Base-by-base conservation (phyloP, 1,140 invertebrate genomes). In the Nylanderia fulva region DNA sequence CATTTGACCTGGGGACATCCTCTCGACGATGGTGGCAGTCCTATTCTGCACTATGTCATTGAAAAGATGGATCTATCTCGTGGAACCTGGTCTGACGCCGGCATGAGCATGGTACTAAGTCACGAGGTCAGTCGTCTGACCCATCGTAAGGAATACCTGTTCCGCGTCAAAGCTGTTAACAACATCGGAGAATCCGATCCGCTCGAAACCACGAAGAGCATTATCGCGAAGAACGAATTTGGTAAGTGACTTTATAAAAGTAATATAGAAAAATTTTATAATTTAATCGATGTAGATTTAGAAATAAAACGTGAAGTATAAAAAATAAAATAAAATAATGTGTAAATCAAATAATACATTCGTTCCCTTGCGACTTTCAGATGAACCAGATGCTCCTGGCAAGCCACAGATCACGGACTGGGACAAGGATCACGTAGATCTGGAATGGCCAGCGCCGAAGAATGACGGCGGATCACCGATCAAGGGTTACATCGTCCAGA, bases 41-140 rank as follows among this genome's bases (percentile, higher is more conserved):
- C 98, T 15, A 99, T 99, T 91, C 95, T 98, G n/a, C 98, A 99
- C 93, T 99, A 99, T 91, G 95, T 99, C 42, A 96, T 99, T 79
- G 99, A 99, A 93, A 99, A 99, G 95, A 99, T 99, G 98, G 99
- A 99, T 91, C 96, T 98, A 0, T 97, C 98, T 1, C 96, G 98
- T 85, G 99, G 98, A 72, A 98, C 98, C 3, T 99, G 99, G 99
- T 97, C 98, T 21, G 98, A 99, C 93, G 98, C 98, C 90, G 98
- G 98, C 52, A 98, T 98, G 97, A 97, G 97, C 85, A 97, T 96
- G 83, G 96, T 96, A 86, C 96, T 98, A 4, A 97, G 96, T 33
- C 97, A 98, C 90, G 97, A 99, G 92, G 97, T 99, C 0, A 97
- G 96, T 9, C 96, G 98, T 90, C 95, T 99, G 9, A 96, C 98